Percentiles rank a stretch among this genome's conserved stretches.
Conservation (phyloP, 2,888 invertebrate genomes). For the Tenthredo mesomela region DNA sequence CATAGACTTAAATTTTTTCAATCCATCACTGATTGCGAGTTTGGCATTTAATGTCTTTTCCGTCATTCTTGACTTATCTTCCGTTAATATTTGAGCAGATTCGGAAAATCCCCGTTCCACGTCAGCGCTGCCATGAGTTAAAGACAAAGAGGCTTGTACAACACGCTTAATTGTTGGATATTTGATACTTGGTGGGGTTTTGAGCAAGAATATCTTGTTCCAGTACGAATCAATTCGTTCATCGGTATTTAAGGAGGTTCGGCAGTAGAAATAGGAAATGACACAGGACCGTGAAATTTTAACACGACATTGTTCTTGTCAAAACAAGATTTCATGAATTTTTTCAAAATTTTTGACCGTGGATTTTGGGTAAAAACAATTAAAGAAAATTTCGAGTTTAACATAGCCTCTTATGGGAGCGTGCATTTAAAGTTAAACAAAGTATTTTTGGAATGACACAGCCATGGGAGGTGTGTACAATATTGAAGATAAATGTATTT, state of each 20-base stretch:
- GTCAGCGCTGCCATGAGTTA: constrained; percentile 52
- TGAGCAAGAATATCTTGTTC: constrained; percentile 50
- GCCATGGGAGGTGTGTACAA: too few relatives aligned
- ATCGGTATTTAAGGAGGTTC: constrained; percentile 11
- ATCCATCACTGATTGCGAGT: constrained; percentile 46
- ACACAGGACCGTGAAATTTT: too few relatives aligned
- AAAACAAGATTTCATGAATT: too few relatives aligned
- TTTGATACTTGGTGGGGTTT: constrained; percentile 4
- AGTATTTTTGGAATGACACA: too few relatives aligned
- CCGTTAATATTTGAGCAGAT: constrained; percentile 48
- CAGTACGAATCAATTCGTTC: constrained; percentile 47
- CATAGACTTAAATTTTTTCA: constrained; percentile 40
- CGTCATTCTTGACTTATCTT: constrained; percentile 52
- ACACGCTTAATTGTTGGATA: constrained; percentile 51
- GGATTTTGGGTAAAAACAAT: too few relatives aligned
- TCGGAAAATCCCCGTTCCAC: constrained; percentile 53
- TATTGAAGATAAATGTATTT: too few relatives aligned
- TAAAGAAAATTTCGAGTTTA: too few relatives aligned
- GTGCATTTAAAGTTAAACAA: too few relatives aligned
- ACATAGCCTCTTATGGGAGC: too few relatives aligned
- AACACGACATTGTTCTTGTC: too few relatives aligned
- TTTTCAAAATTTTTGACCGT: too few relatives aligned
- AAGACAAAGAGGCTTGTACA: constrained; percentile 46
- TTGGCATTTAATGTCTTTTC: constrained; percentile 50
- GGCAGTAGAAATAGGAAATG: too few relatives aligned